Percentiles rank a stretch among this genome's conserved stretches.
Evolutionary conservation across 2,797 vertebrate genomes (phyloP).

Genomic region (Chelon labrosus): DNA sequence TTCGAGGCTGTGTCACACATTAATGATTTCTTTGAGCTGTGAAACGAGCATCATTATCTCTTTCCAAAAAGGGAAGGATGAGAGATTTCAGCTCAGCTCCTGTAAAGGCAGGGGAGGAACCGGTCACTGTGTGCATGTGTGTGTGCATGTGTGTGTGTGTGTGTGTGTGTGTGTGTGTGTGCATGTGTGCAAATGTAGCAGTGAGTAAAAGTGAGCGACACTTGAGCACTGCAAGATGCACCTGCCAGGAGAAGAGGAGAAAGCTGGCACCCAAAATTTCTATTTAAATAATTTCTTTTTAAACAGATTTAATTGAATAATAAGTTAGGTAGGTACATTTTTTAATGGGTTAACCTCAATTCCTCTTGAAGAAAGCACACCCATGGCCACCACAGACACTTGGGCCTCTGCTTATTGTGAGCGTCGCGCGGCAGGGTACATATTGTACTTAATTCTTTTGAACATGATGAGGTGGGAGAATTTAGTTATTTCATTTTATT

Average conservation of each 20-base stretch:
- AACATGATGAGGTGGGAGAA: constrained; percentile 1
- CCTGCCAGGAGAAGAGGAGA: constrained; percentile 4
- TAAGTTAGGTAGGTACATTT: background rate
- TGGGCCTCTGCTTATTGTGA: background rate
- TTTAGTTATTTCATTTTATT: background rate
- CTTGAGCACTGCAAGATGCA: constrained; percentile 1
- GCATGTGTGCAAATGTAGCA: background rate
- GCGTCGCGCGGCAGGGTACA: rapidly evolving
- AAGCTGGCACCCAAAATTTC: too few species aligned
- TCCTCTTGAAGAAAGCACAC: background rate
- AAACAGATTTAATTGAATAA: constrained; percentile 6
- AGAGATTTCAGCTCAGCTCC: constrained; percentile 58
- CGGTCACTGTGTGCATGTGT: constrained; percentile 19
- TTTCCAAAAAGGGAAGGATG: constrained; percentile 61
- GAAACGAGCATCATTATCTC: constrained; percentile 74
- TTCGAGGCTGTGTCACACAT: constrained; percentile 74
- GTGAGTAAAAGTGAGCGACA: constrained; percentile 5
- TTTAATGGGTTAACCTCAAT: background rate
- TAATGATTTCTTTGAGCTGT: constrained; percentile 77
- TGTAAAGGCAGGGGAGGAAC: constrained; percentile 50
- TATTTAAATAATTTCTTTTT: background rate
- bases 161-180: background rate
- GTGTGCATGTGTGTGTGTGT: constrained; percentile 19
- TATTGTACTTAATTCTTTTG: background rate
- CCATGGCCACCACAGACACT: background rate